Conservation (phyloP, 2,113 vertebrate species). For the Ramphastos sulfuratus region DNA sequence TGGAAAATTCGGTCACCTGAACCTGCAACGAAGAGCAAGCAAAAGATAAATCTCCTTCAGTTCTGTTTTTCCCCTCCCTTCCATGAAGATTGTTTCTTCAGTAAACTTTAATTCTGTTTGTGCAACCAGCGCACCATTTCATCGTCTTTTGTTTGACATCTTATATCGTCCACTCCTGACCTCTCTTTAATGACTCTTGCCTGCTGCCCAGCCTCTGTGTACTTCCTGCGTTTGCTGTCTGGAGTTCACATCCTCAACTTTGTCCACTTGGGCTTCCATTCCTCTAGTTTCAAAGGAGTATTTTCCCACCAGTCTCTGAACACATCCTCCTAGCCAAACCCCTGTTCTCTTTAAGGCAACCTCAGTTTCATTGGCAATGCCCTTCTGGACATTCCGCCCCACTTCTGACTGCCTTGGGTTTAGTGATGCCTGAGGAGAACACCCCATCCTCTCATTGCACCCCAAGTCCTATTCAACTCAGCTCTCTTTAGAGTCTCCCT, state of each 20-base stretch:
- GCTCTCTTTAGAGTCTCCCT: not conserved
- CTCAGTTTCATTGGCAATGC: not conserved
- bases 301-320: not conserved
- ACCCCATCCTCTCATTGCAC: not conserved
- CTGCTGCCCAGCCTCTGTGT: not conserved
- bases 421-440: not conserved
- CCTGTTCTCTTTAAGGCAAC: not conserved
- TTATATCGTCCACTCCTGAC: not conserved
- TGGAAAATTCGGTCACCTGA: not conserved
- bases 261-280: not conserved
- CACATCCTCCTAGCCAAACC: not conserved
- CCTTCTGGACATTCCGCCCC: not conserved
- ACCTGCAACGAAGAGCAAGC: not conserved
- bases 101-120: not conserved
- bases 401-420: rapidly evolving
- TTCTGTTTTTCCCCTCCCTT: not conserved
- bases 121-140: not conserved
- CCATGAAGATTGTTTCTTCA: not conserved
- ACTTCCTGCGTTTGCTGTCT: not conserved
- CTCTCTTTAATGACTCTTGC: not conserved
- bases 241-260: not conserved
- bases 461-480: not conserved
- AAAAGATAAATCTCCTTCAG: not conserved
- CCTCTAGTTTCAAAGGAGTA: not conserved
- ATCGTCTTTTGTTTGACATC: not conserved